These are phyloP conservation scores for Hydrolagus colliei DNA, from an alignment of 2,797 vertebrate genomes.

Conservation along the genomic window DNA sequence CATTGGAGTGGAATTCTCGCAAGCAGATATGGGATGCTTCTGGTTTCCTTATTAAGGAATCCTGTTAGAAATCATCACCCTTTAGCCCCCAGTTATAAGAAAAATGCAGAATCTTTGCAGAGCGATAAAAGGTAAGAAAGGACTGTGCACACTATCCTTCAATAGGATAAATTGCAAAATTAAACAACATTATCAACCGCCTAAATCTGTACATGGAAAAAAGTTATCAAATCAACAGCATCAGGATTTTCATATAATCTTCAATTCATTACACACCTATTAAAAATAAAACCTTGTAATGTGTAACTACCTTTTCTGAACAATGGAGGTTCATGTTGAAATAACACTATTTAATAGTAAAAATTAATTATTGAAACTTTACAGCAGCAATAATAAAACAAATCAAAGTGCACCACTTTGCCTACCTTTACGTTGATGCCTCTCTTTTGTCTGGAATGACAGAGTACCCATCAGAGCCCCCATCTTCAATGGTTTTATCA, in stretches of 20 bases:
- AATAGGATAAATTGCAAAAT: constrained; percentile 13
- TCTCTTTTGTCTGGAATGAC: constrained; percentile 57
- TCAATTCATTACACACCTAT: not conserved
- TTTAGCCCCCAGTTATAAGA: not conserved
- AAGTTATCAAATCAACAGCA: not conserved
- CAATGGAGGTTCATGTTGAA: not conserved
- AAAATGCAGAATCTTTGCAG: not conserved
- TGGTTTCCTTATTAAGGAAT: too few species aligned
- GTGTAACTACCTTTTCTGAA: too few species aligned
- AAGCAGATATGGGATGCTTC: too few species aligned
- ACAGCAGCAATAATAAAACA: constrained; percentile 17
- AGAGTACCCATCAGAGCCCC: constrained; percentile 56
- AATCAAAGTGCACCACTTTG: not conserved
- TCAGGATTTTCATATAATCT: not conserved
- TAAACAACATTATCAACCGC: not conserved
- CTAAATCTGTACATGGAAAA: not conserved
- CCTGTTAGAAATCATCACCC: too few species aligned
- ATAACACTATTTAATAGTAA: not conserved
- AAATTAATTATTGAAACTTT: constrained; percentile 15
- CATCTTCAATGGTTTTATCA: constrained; percentile 41
- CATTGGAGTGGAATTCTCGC: too few species aligned
- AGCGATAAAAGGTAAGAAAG: not conserved
- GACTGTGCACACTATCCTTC: not conserved
- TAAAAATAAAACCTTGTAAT: not conserved
- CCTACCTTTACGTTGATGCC: constrained; percentile 54